These are phyloP conservation scores for Pristionchus mayeri DNA, from an alignment of 2,888 invertebrate species.

Conservation along the genomic window DNA sequence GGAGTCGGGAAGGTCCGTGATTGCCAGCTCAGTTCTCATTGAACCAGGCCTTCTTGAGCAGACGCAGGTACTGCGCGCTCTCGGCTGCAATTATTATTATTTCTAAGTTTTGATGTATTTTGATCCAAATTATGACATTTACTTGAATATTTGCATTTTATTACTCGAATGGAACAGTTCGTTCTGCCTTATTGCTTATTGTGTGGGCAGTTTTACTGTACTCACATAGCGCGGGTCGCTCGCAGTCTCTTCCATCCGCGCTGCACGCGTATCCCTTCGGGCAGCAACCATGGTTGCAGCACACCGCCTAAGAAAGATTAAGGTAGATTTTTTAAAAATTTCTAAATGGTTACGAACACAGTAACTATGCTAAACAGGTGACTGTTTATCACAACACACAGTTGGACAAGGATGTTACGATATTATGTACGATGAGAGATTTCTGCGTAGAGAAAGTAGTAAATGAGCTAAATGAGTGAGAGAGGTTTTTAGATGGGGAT, in stretches of 20 bases:
- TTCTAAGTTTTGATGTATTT: background rate
- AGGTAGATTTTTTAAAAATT: background rate
- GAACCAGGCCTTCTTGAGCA: slow-evolving; percentile 32
- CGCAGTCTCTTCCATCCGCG: background rate
- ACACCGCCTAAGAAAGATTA: slow-evolving; percentile 12
- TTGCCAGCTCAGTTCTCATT: background rate
- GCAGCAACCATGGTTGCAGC: slow-evolving; percentile 38
- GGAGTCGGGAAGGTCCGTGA: background rate
- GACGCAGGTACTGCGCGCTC: background rate
- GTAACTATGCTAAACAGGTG: background rate
- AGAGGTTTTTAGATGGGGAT: too few relatives aligned
- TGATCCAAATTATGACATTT: background rate
- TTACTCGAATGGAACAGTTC: background rate
- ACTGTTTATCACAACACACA: too few relatives aligned
- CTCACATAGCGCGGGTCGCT: slow-evolving; percentile 14
- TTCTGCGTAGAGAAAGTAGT: background rate
- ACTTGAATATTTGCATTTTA: background rate
- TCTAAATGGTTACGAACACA: background rate
- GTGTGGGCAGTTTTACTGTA: background rate
- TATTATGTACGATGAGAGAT: background rate
- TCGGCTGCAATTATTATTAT: slow-evolving; percentile 42
- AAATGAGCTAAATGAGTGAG: too few relatives aligned
- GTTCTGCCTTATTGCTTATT: background rate
- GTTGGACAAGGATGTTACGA: too few relatives aligned
- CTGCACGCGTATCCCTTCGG: background rate